A percentile compares a stretch with the other conserved stretches of the same genome.
phyloP scores from a whole-genome alignment of 1,140 invertebrate genomes.

The Bradysia coprophila region DNA sequence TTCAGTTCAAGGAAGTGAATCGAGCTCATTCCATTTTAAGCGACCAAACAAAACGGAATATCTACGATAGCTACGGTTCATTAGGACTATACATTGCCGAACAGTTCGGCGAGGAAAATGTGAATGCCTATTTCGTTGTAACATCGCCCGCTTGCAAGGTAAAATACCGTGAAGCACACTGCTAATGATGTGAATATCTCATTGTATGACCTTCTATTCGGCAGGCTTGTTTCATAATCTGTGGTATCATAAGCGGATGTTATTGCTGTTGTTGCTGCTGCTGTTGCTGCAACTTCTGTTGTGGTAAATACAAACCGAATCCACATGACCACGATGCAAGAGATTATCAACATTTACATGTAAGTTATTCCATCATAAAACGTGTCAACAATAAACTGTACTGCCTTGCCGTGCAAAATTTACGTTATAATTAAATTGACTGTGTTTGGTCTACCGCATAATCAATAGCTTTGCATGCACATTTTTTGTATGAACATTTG shows the following conservation, averaged over 20 bases:
- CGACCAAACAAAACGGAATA: constrained; percentile 81
- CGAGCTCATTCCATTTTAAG: constrained; percentile 74
- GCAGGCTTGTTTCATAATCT: constrained; percentile 67
- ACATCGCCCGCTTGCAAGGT: constrained; percentile 93
- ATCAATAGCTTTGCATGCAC: not conserved
- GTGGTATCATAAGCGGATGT: constrained; percentile 77
- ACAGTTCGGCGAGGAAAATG: constrained; percentile 91
- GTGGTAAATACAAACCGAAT: constrained; percentile 85
- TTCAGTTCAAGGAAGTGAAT: constrained; percentile 91
- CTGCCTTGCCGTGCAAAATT: not conserved
- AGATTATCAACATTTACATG: constrained; percentile 49
- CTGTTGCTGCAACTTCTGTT: constrained; percentile 95
- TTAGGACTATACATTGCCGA: constrained; percentile 88
- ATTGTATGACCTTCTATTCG: constrained; percentile 6
- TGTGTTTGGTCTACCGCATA: not conserved
- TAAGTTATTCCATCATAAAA: constrained; percentile 12
- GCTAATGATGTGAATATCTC: not conserved
- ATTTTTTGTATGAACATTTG: too few species aligned
- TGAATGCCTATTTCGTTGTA: constrained; percentile 84
- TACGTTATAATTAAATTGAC: not conserved
- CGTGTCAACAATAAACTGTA: not conserved
- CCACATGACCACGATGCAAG: constrained; percentile 67
- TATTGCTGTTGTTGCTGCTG: constrained; percentile 90
- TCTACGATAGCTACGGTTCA: constrained; percentile 91
- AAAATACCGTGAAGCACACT: constrained; percentile 16